Conservation (phyloP, 2,888 invertebrate species). For the Molorchus minor region DNA sequence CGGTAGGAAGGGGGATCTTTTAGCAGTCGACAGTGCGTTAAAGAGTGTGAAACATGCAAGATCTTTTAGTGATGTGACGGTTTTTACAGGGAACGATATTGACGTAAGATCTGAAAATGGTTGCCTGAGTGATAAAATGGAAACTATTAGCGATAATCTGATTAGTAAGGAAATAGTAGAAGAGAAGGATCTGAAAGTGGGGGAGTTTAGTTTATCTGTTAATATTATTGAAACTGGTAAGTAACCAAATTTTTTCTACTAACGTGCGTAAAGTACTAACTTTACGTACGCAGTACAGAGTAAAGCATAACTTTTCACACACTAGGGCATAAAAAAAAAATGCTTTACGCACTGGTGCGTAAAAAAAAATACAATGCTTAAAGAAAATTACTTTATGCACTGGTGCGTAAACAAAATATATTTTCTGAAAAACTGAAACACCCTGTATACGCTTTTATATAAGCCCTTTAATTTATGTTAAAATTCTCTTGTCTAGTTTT, state of each 20-base stretch:
- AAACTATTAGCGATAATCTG: conserved; percentile 1
- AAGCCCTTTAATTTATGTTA: too few species aligned
- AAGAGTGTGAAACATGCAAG: conserved; percentile 58
- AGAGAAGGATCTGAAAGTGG: conserved; percentile 51
- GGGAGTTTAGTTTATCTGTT: conserved; percentile 63
- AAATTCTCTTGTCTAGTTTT: too few species aligned
- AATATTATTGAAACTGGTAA: conserved; percentile 74
- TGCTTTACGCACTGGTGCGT: too few species aligned
- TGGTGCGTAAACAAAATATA: too few species aligned
- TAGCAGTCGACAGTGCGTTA: conserved; percentile 44
- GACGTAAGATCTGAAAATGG: conserved; percentile 30
- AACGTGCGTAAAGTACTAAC: too few species aligned
- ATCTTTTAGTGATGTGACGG: conserved; percentile 60
- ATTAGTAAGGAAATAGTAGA: conserved; percentile 37
- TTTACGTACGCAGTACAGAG: too few species aligned
- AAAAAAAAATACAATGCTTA: too few species aligned
- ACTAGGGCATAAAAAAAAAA: too few species aligned
- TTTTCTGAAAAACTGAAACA: too few species aligned
- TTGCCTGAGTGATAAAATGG: conserved; percentile 30
- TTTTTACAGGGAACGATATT: conserved; percentile 35
- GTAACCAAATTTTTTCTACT: conserved; percentile 28
- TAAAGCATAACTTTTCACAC: too few species aligned
- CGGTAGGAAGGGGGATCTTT: conserved; percentile 36
- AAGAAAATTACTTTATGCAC: too few species aligned
- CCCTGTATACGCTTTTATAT: too few species aligned